Percentiles rank a stretch among this genome's conserved stretches.
Evolutionary conservation across 2,888 invertebrate genomes (phyloP).

Genomic region (Acleris cristana): DNA sequence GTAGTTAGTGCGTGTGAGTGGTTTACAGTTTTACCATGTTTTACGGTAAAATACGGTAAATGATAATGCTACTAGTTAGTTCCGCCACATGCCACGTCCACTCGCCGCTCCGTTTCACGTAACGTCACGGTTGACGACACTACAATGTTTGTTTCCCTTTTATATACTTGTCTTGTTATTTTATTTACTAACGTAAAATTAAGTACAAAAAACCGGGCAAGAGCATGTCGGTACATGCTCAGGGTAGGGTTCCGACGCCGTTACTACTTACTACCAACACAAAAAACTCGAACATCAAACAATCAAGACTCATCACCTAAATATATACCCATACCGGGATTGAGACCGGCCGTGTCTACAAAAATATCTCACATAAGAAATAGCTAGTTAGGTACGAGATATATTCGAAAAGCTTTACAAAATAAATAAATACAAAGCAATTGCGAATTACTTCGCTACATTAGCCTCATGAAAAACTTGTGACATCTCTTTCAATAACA

Average conservation of each 20-base stretch:
- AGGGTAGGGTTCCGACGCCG: too few species aligned
- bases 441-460: slow-evolving; percentile 15
- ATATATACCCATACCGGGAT: too few species aligned
- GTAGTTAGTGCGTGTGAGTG: slow-evolving; percentile 52
- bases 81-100: slow-evolving; percentile 68
- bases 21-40: slow-evolving; percentile 60
- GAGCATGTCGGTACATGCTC: too few species aligned
- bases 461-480: slow-evolving; percentile 19
- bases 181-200: slow-evolving; percentile 28
- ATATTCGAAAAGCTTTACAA: neutral
- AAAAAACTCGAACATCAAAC: too few species aligned
- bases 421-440: neutral
- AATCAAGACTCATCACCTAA: too few species aligned
- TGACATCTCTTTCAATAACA: slow-evolving; percentile 20
- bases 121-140: slow-evolving; percentile 59
- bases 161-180: slow-evolving; percentile 41
- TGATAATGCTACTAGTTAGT: slow-evolving; percentile 71
- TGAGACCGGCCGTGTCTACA: too few species aligned
- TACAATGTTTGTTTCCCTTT: slow-evolving; percentile 52
- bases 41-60: slow-evolving; percentile 71
- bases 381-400: too few species aligned
- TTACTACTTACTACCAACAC: too few species aligned
- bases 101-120: slow-evolving; percentile 54
- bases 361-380: too few species aligned
- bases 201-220: slow-evolving; percentile 5